Base-by-base conservation (phyloP, 1,140 invertebrate species). In the Zaprionus ghesquierei region DNA sequence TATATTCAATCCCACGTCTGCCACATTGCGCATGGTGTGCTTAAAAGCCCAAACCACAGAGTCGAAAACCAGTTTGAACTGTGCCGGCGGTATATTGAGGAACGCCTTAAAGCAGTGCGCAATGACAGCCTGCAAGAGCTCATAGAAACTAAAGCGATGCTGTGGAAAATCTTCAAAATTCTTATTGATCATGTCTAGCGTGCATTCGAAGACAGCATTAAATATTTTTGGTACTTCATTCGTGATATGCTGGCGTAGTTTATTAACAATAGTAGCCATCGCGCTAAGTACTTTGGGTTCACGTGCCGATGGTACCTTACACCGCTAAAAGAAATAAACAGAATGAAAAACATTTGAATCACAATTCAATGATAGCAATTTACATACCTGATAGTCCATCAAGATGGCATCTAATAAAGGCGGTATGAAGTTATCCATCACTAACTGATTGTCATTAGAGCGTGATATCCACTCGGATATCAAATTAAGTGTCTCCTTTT, bases 21-120 rank as follows among this genome's bases (percentile, higher is more conserved):
- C 98, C n/a, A 99, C 98, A 94, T 99, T 99, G 84, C 99, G 95
- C 98, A 99, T 99, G 8, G 98, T 99, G 92, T 99, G 99, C 93
- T 99, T 99, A 92, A 99, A 99, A 51, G 98, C 99, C 99, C 99
- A 99, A 81, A 99, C 98, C 79, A 99, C 98, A 27, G 99, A 99
- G 93, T 99, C 99, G 77, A 99, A 94, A 59, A 99, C 98, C 80
- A 99, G 94, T 92, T 99, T 99, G 92, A 99, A 99, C 93, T 99
- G 98, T 58, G 97, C 95, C 75, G 98, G 97, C 75, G 98, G 97
- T 93, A 99, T 99, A 81, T 95, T 96, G 68, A 99, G 94, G 93
- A 99, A 98, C 87, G 98, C 98, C 92, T 96, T 96, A 92, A 99
- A 99, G 93, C 98, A 99, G 92, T 98, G 95, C 75, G 95, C 95